phyloP scores from a whole-genome alignment of 2,888 invertebrate genomes.

The Blera fallax region DNA sequence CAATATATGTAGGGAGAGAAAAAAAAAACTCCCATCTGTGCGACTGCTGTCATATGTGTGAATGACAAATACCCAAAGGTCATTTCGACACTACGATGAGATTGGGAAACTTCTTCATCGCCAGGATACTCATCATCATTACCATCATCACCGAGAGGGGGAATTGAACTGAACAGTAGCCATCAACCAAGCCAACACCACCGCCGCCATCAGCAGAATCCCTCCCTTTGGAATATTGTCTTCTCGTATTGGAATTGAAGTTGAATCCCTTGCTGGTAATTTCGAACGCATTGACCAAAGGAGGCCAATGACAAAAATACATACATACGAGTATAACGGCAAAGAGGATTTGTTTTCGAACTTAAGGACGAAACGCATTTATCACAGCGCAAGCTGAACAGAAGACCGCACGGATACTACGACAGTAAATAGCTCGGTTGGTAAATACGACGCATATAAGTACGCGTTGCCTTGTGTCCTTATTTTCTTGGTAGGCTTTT shows the following conservation, averaged over 20 bases:
- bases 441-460: constrained; percentile 3
- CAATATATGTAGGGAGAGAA: constrained; percentile 1
- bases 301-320: constrained; percentile 7
- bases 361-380: constrained; percentile 56
- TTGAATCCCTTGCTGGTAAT: constrained; percentile 62
- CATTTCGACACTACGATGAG: constrained; percentile 59
- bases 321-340: constrained; percentile 15
- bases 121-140: constrained; percentile 51
- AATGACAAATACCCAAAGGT: constrained; percentile 71
- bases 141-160: constrained; percentile 28
- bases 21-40: constrained; percentile 19
- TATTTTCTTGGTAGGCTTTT: constrained; percentile 5
- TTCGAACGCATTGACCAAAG: constrained; percentile 56
- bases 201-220: background rate
- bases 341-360: constrained; percentile 37
- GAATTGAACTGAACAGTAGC: constrained; percentile 1
- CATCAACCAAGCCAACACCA: background rate
- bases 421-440: constrained; percentile 30
- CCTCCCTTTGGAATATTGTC: constrained; percentile 22
- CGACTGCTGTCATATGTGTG: constrained; percentile 66
- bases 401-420: background rate
- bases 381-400: constrained; percentile 28
- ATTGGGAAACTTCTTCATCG: constrained; percentile 69
- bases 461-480: background rate
- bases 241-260: constrained; percentile 46